Evolutionary conservation across 2,797 vertebrate genomes (phyloP).

Genomic region (Mergus octosetaceus): DNA sequence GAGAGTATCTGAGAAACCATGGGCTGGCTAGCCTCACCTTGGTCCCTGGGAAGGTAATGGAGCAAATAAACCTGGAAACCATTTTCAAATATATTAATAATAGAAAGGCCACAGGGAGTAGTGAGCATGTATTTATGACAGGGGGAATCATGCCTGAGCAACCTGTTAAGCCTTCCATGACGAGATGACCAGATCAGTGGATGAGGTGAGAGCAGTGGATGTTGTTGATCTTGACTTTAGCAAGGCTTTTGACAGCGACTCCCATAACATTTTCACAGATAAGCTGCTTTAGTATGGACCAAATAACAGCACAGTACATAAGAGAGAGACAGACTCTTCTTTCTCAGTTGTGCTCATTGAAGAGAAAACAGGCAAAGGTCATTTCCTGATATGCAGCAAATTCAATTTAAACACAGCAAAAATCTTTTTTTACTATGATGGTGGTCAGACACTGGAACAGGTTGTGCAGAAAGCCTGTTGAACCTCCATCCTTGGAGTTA

Average conservation of each 20-base stretch:
- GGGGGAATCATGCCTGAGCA: neutral
- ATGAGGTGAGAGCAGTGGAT: neutral
- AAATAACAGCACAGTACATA: neutral
- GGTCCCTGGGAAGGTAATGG: neutral
- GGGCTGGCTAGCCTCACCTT: neutral
- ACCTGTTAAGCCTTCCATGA: neutral
- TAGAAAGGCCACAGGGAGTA: neutral
- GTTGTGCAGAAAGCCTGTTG: neutral
- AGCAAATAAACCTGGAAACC: neutral
- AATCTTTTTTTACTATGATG: neutral
- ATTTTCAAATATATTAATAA: neutral
- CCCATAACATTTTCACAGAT: neutral
- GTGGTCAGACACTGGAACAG: neutral
- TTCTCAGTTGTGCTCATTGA: neutral
- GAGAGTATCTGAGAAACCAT: neutral
- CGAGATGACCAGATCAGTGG: neutral
- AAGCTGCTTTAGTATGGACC: neutral
- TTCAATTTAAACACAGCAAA: neutral
- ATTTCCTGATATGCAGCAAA: neutral
- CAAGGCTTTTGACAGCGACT: neutral
- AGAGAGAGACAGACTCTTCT: neutral
- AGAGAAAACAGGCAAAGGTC: neutral
- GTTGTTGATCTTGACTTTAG: neutral
- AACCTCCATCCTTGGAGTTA: neutral
- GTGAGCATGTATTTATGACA: neutral